Evolutionary conservation across 2,888 invertebrate genomes (phyloP), one percentile per base, ranked within the genome.

Genomic region (Fissipunctia ypsillon): DNA sequence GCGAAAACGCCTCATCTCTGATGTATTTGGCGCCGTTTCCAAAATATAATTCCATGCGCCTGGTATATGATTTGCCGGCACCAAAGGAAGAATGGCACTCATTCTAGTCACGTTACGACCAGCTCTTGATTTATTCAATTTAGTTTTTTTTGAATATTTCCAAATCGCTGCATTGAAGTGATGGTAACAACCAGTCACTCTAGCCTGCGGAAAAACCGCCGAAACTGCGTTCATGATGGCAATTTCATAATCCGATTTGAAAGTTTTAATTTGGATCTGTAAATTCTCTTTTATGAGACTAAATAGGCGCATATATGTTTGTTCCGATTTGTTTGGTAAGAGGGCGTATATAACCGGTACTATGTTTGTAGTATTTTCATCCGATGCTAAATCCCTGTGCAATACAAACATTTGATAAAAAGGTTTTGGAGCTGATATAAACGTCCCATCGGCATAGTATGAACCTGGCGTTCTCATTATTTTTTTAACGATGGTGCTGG

Each of bases 231-330:
- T 76, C 31, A 79, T 63, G 31, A 57, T 65, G 54, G 54, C 78
- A 48, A 59, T 63, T 71, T 79, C 75, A 54, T 78, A 78, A 69
- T 75, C 78, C 22, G 69, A 75, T 75, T 78, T 78, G 45, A 78
- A 72, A 52, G 64, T 60, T 70, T 63, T 73, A 31, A 75, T 71
- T 54, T 70, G n/a, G 54, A 73, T 63, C 38, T 64, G 31, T 31
- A 31, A 31, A 31, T 31, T 31, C 31, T 31, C 31, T 31, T 31
- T 31, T 31, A 31, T 31, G 31, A 31, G 31, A 31, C 31, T 31
- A 31, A 31, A 31, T 31, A 31, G 31, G 31, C 31, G 31, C 31
- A 69, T 61, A 69, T 76, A 79, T 61, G 67, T 69, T 69, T 69
- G 63, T 45, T 79, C 65, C n/a, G 60, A 35, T 69, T 73, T 79